phyloP scores from a whole-genome alignment of 1,140 invertebrate genomes.

The Eupristina koningsbergeri region DNA sequence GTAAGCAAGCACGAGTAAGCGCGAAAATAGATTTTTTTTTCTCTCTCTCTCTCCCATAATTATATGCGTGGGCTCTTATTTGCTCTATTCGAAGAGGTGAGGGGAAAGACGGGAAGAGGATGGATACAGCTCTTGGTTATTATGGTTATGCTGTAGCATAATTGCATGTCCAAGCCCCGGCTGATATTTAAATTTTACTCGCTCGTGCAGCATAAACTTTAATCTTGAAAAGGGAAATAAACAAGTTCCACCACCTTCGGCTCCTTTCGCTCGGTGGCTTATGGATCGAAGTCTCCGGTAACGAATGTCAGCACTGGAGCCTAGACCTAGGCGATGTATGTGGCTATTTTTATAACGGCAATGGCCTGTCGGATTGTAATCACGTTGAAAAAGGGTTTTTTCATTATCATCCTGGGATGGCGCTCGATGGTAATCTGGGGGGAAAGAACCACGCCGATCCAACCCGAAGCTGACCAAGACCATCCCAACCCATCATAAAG shows the following conservation, averaged over 20 bases:
- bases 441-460: too few species aligned
- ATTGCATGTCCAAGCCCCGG: background rate
- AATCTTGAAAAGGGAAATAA: constrained; percentile 16
- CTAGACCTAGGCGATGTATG: too few species aligned
- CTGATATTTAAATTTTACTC: constrained; percentile 5
- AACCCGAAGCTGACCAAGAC: too few species aligned
- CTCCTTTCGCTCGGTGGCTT: constrained; percentile 10
- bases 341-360: constrained; percentile 27
- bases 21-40: constrained; percentile 45
- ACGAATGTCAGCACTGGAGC: background rate
- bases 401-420: too few species aligned
- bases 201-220: background rate
- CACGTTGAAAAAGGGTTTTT: background rate
- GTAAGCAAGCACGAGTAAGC: background rate
- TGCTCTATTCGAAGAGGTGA: background rate
- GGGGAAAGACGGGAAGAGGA: background rate
- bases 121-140: background rate
- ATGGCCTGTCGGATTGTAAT: constrained; percentile 43
- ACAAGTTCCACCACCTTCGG: background rate
- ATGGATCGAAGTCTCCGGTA: constrained; percentile 24
- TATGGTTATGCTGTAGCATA: background rate
- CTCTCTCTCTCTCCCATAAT: constrained; percentile 17
- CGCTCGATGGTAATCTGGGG: too few species aligned
- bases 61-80: background rate
- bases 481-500: too few species aligned